Percentiles rank a stretch among this genome's conserved stretches.
Evolutionary conservation across 2,113 vertebrate species (phyloP).

Genomic region (Epinephelus moara): DNA sequence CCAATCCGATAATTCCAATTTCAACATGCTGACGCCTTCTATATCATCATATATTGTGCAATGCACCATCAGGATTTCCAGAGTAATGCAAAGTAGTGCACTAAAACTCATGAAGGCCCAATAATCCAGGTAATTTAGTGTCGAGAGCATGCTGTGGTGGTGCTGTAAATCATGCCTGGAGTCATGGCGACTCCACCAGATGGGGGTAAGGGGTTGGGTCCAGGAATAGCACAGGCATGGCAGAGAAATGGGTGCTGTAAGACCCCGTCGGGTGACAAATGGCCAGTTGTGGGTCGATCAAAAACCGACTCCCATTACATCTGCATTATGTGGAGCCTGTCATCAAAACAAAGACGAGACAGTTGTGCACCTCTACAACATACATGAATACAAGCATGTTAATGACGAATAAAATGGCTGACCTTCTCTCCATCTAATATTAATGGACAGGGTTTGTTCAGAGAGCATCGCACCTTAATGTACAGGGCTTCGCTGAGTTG

Average conservation of each 20-base stretch:
- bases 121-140: conserved; percentile 84
- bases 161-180: conserved; percentile 81
- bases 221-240: conserved; percentile 78
- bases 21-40: conserved; percentile 67
- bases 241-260: conserved; percentile 69
- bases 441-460: conserved; percentile 50
- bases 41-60: conserved; percentile 76
- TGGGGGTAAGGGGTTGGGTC: conserved; percentile 72
- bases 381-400: conserved; percentile 25
- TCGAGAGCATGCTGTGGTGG: conserved; percentile 65
- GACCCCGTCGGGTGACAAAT: conserved; percentile 73
- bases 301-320: conserved; percentile 56
- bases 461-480: conserved; percentile 46
- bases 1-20: conserved; percentile 77
- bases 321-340: conserved; percentile 51
- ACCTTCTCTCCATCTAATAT: conserved; percentile 55
- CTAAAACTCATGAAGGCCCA: conserved; percentile 79
- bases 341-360: conserved; percentile 50
- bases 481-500: conserved; percentile 21
- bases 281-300: conserved; percentile 65
- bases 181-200: conserved; percentile 77
- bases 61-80: conserved; percentile 60
- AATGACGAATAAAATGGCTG: conserved; percentile 43
- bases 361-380: conserved; percentile 28
- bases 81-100: conserved; percentile 78